Evolutionary conservation across 2,797 vertebrate species (phyloP).

Genomic region (Malurus leucopterus): DNA sequence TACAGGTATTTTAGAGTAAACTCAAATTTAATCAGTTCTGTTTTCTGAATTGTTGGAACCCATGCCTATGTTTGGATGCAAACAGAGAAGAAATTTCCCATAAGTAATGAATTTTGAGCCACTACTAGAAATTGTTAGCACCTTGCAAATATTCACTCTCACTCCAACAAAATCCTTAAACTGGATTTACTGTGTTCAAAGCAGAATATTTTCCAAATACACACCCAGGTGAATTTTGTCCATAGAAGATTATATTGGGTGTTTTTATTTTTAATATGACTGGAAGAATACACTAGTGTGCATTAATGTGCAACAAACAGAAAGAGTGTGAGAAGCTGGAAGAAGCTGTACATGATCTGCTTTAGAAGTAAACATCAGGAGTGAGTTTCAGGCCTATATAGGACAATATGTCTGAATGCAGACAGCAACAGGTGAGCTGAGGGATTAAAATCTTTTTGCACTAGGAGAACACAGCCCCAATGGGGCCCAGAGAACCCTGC

Average conservation of each 20-base stretch:
- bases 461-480: not conserved
- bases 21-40: not conserved
- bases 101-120: not conserved
- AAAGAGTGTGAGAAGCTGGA: not conserved
- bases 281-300: not conserved
- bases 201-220: not conserved
- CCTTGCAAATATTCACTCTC: not conserved
- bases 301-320: not conserved
- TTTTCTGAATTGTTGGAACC: not conserved
- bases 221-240: not conserved
- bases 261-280: not conserved
- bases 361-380: not conserved
- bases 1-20: not conserved
- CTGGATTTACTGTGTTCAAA: not conserved
- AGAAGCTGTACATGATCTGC: no score
- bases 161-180: not conserved
- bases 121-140: not conserved
- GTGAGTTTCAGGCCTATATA: not conserved
- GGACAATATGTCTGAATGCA: accelerated
- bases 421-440: not conserved
- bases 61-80: not conserved
- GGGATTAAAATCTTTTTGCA: not conserved
- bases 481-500: not conserved
- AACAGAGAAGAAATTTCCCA: not conserved
- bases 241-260: not conserved